Base-by-base conservation (phyloP, 2,113 vertebrate genomes). In the Sardina pilchardus region DNA sequence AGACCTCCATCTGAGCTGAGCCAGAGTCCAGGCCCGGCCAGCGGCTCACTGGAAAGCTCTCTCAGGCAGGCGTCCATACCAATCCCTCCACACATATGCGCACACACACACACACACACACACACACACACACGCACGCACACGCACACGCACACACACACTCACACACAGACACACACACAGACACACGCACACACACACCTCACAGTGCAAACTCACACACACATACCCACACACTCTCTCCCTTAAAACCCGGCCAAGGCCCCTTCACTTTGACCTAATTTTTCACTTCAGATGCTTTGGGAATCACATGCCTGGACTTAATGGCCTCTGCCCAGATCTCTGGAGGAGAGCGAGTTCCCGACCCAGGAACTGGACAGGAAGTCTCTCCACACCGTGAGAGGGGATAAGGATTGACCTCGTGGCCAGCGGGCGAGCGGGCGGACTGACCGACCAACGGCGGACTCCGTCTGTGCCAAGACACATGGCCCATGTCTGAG, bases 201-300 rank as follows among this genome's bases (percentile, higher is more conserved):
- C 45, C 12, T 50, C 48, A 16, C 48, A 16, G 12, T 16, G 17
- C 48, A 50, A 12, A 67, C 26, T 30, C 63, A 67, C 59, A 67
- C 59, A 4, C 30, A 16, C 30, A 16, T 10, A 30, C 30, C 16
- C 30, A 14, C 30, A 34, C 30, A 5, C 67, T 36, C 14, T 36
- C 10, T 78, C 6, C 30, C 71, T 78, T 10, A 78, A 78, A 78
- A 78, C 34, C 71, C 71, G 34, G 71, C 71, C 30, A 78, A 78
- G 71, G 71, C 71, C 16, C 71, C 71, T 78, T 16, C 30, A 78
- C 71, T 78, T 78, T 78, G 71, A 78, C 71, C 71, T 78, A 78
- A 78, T 36, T 78, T 78, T 78, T 71, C 30, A 30, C 71, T 36
- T 30, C 71, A 78, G 71, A 78, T 78, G 34, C 71, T 78, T 78